A percentile compares a stretch with the other conserved stretches of the same genome.
These are phyloP conservation scores for Poeciliopsis gracilis DNA, from an alignment of 2,797 vertebrate species.

Conservation along the genomic window DNA sequence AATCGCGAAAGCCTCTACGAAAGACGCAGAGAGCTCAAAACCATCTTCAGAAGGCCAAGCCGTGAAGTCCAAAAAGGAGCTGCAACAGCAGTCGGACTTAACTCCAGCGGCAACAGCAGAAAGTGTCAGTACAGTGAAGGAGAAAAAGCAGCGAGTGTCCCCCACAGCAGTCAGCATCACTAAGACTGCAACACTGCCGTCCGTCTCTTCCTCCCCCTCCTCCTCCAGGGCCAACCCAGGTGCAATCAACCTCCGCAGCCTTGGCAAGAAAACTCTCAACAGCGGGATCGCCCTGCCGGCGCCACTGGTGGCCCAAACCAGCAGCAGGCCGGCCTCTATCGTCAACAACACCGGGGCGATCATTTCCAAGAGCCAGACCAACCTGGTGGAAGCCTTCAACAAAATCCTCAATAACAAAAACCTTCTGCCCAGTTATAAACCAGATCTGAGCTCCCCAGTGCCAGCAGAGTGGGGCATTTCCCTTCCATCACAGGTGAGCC, in stretches of 20 bases:
- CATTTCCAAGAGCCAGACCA: conserved; percentile 93
- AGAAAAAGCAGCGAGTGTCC: conserved; percentile 80
- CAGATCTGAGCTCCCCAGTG: conserved; percentile 86
- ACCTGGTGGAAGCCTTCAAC: conserved; percentile 95
- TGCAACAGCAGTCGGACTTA: conserved; percentile 58
- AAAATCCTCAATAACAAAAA: conserved; percentile 98
- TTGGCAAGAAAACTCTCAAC: conserved; percentile 83
- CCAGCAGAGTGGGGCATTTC: conserved; percentile 86
- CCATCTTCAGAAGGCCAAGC: conserved; percentile 53
- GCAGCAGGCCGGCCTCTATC: conserved; percentile 84
- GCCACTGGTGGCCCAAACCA: conserved; percentile 60
- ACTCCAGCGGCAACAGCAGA: conserved; percentile 82
- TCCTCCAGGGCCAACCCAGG: conserved; percentile 50
- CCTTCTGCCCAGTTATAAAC: conserved; percentile 91
- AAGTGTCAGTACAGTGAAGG: conserved; percentile 84
- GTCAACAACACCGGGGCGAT: conserved; percentile 85
- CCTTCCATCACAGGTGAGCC: conserved; percentile 82
- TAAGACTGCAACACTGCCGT: conserved; percentile 83
- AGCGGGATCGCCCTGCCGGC: conserved; percentile 73
- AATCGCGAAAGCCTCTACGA: conserved; percentile 44
- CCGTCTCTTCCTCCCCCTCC: conserved; percentile 63
- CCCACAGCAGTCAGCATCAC: conserved; percentile 86
- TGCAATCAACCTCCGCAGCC: conserved; percentile 55
- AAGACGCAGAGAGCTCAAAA: conserved; percentile 62
- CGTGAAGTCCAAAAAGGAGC: conserved; percentile 65